Percentiles rank a stretch among this genome's conserved stretches.
phyloP scores from a whole-genome alignment of 1,140 invertebrate genomes.

The Penaeus japonicus region DNA sequence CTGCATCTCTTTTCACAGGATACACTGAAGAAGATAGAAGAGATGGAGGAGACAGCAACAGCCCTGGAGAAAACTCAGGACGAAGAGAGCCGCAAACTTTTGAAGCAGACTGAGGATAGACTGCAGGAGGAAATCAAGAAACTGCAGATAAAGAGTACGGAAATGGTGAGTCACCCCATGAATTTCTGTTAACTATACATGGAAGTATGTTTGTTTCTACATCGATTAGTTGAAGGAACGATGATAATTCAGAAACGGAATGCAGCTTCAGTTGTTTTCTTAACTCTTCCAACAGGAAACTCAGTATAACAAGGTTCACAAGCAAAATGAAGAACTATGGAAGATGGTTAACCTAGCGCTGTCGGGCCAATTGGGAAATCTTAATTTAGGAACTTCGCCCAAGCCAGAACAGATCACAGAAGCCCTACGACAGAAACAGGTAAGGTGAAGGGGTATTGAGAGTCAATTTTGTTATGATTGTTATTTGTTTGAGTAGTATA shows the following conservation, averaged over 20 bases:
- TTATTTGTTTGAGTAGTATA: too few species aligned
- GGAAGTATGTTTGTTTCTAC: background rate
- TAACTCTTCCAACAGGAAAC: conserved; percentile 13
- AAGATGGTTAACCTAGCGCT: conserved; percentile 30
- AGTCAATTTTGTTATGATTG: too few species aligned
- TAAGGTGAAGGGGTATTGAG: too few species aligned
- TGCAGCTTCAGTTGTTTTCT: background rate
- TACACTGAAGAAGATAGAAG: conserved; percentile 62
- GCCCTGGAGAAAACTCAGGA: background rate
- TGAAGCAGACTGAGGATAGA: conserved; percentile 30
- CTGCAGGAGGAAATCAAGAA: conserved; percentile 31
- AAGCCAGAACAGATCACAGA: too few species aligned
- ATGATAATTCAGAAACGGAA: background rate
- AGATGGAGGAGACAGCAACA: conserved; percentile 29
- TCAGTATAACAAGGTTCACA: conserved; percentile 21
- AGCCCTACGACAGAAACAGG: too few species aligned
- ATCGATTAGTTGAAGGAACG: background rate
- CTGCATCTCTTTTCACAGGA: conserved; percentile 60
- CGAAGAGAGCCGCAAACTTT: background rate
- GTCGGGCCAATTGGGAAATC: background rate
- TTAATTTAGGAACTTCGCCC: background rate
- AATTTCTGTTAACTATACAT: background rate
- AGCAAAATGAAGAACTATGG: conserved; percentile 45
- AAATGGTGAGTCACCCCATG: conserved; percentile 8
- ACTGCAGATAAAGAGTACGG: conserved; percentile 18